Percentiles rank a stretch among this genome's conserved stretches.
These are phyloP conservation scores for Cerastis leucographa DNA, from an alignment of 2,888 invertebrate species.

Conservation along the genomic window DNA sequence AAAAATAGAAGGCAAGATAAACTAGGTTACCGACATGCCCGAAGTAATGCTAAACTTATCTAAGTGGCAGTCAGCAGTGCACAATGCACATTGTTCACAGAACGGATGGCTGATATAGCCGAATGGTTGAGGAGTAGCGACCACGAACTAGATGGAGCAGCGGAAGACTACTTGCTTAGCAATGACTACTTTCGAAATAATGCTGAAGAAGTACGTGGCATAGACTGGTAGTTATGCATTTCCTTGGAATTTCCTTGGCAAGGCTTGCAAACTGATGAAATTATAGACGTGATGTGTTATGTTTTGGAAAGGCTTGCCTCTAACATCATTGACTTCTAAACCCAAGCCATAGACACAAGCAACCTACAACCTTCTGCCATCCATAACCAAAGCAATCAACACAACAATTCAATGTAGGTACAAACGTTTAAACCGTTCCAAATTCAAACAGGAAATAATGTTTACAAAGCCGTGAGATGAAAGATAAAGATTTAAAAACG, in stretches of 20 bases:
- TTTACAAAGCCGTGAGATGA: conserved; percentile 60
- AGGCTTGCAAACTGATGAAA: too few species aligned
- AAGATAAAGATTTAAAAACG: conserved; percentile 53
- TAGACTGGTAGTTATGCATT: neutral
- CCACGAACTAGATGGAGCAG: neutral
- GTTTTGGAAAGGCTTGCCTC: neutral
- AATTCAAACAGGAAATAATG: conserved; percentile 50
- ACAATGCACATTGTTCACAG: neutral
- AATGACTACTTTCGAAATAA: neutral
- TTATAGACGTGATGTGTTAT: too few species aligned
- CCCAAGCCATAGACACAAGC: neutral
- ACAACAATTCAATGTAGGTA: conserved; percentile 13
- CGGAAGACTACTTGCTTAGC: neutral
- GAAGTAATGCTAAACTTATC: neutral
- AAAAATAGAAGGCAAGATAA: too few species aligned
- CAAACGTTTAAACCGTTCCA: neutral
- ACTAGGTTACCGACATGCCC: neutral
- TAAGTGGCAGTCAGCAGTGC: neutral
- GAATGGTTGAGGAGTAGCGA: neutral
- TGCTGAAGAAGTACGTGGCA: neutral
- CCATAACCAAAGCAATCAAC: conserved; percentile 3
- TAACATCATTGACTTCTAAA: neutral
- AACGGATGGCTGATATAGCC: neutral
- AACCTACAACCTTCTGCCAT: neutral
- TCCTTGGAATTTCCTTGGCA: neutral